Evolutionary conservation across 2,888 invertebrate species (phyloP), one percentile per base, ranked within the genome.

Genomic region (Agrenia bidenticulata): DNA sequence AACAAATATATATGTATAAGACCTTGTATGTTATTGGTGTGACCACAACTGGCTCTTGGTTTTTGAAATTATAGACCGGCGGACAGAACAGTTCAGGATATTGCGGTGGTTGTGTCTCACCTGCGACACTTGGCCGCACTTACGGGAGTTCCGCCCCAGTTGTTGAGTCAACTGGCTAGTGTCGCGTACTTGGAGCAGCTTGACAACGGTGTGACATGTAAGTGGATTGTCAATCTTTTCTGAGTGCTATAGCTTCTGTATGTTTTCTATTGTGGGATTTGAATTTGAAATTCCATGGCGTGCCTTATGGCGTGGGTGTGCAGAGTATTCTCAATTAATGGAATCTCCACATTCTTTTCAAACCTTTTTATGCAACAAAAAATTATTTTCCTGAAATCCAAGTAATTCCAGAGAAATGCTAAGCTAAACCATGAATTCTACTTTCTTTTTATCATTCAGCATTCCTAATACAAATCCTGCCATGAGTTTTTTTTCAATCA

Each of bases 181-280:
- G 74, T 72, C 70, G 88, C 88, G 69, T 89, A 87, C 81, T 88
- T 89, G 80, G 89, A 89, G 80, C 87, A 88, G 78, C 81, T 90
- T 75, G 89, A 89, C 78, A 87, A 87, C 78, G 89, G 88, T 64
- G 87, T 89, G 61, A 89, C 89, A 77, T 81, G 89, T 89, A 81
- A 87, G 88, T 85, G 74, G n/a, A 45, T 45, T 45, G n/a, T 39
- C 39, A 15, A 15, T 39, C 39, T 39, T 39, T 39, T 39, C 39
- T 39, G 39, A 39, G 15, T 11, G 39, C 15, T 15, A 39, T 39
- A 7, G 39, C 15, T 39, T 15, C 9, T 39, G 7, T 15, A 39
- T 11, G 39, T 39, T 39, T 39, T 39, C 39, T 39, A 39, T 11
- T 15, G 15, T 39, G 15, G 39, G 15, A 39, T 11, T 39, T 39